Percentiles rank a stretch among this genome's conserved stretches.
Evolutionary conservation across 2,888 invertebrate species (phyloP).

Genomic region (Drosophila dives): DNA sequence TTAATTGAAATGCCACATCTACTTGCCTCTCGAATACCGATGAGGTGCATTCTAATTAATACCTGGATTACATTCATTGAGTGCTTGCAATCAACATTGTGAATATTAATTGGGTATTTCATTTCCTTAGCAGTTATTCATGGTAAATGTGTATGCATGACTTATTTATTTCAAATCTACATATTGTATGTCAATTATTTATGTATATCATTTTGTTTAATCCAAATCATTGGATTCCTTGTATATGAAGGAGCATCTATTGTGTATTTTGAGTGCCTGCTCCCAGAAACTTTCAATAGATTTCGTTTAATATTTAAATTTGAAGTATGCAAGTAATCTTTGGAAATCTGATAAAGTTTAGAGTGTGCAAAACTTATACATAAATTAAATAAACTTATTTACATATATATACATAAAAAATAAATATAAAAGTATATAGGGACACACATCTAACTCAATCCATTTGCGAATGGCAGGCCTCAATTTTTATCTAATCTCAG

Average conservation of each 20-base stretch:
- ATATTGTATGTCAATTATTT: conserved; percentile 17
- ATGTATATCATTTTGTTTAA: conserved; percentile 5
- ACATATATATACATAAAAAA: conserved; percentile 42
- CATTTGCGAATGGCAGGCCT: conserved; percentile 15
- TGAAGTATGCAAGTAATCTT: conserved; percentile 35
- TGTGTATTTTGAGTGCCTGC: not conserved
- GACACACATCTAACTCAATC: conserved; percentile 10
- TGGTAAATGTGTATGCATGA: not conserved
- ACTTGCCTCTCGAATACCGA: conserved; percentile 41
- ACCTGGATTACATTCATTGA: conserved; percentile 22
- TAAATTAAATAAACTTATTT: conserved; percentile 58
- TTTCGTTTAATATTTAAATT: conserved; percentile 32
- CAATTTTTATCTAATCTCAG: conserved; percentile 69
- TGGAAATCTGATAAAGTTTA: conserved; percentile 35
- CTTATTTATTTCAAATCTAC: conserved; percentile 20
- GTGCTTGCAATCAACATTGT: conserved; percentile 25
- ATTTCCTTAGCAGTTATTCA: not conserved
- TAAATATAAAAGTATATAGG: conserved; percentile 4
- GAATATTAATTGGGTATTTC: conserved; percentile 3
- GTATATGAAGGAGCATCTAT: not conserved
- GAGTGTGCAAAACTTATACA: conserved; percentile 49
- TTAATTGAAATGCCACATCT: conserved; percentile 38
- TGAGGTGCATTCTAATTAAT: conserved; percentile 23
- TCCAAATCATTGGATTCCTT: conserved; percentile 13
- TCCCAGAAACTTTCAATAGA: conserved; percentile 15